These are phyloP conservation scores for Drosophila obscura DNA, from an alignment of 1,140 invertebrate genomes.

Conservation along the genomic window DNA sequence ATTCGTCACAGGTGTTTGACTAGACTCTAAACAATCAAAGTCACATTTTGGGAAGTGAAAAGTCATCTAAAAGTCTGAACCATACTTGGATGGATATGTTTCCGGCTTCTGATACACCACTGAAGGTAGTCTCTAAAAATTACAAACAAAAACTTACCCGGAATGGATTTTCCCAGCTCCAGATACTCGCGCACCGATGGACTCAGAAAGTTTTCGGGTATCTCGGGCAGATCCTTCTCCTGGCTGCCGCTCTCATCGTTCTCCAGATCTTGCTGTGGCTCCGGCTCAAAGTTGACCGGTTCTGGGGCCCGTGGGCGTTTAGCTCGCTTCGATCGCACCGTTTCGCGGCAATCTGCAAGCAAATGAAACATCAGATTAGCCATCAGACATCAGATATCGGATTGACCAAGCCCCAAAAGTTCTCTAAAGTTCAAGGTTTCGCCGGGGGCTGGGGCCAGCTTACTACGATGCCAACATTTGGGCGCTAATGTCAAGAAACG, in stretches of 20 bases:
- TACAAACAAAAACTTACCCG: constrained; percentile 86
- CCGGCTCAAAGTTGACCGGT: constrained; percentile 86
- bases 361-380: constrained; percentile 10
- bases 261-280: constrained; percentile 88
- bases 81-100: too few species aligned
- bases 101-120: too few species aligned
- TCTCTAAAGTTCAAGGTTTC: constrained; percentile 73
- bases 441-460: constrained; percentile 1
- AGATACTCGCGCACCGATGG: constrained; percentile 93
- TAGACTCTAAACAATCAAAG: too few species aligned
- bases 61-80: too few species aligned
- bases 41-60: too few species aligned
- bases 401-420: constrained; percentile 42
- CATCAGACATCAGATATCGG: constrained; percentile 5
- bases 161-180: constrained; percentile 93
- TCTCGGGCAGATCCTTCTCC: constrained; percentile 85
- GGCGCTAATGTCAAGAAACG: constrained; percentile 62
- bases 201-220: constrained; percentile 91
- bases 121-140: too few species aligned
- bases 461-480: constrained; percentile 1
- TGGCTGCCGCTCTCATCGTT: constrained; percentile 87
- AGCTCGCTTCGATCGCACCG: constrained; percentile 82
- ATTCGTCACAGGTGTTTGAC: too few species aligned
- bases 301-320: constrained; percentile 88
- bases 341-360: constrained; percentile 85